Base-by-base conservation (phyloP, 2,888 invertebrate species). In the Eupithecia centaureata region DNA sequence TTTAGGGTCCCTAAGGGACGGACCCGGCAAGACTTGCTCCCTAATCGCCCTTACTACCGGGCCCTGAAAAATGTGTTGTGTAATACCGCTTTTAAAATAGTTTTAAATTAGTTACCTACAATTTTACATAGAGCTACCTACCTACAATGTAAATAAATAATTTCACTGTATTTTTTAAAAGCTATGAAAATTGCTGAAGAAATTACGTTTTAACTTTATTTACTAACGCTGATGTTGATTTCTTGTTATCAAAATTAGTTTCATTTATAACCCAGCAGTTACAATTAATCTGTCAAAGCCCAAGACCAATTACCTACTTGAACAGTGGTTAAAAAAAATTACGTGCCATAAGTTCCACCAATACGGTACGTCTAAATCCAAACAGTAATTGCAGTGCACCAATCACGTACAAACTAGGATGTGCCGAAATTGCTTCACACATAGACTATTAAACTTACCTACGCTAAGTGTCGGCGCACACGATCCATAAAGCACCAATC, bases 321-420 rank as follows among this genome's bases (percentile, higher is more conserved):
- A 54, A 18, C 10, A 30, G 10, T 22, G 57, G 18, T 57, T 33
- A 32, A 33, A 57, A 57, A 72, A 75, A 74, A 63, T 71, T 63
- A 60, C 61, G 15, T 35, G 59, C 60, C 70, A 73, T 73, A 74
- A 27, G 52, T 68, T 71, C 72, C 72, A 67, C 60, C 59, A 60
- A 61, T 32, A 56, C 60, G 42, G 63, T 18, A 62, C 65, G 33
- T 61, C 63, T 57, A 57, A 57, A 30, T 61, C 59, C 28, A 42
- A 61, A 28, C 62, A 62, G 54, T 68, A 61, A 66, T 71, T 68
- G 63, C 27, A 63, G 42, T 59, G 47, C 61, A 58, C 58, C 73
- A 72, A 77, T 74, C 81, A 80, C 82, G 82, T 80, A 80, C 77
- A 66, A 68, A 73, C 68, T 68, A 76, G 74, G 71, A 74, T 73